Evolutionary conservation across 1,140 invertebrate species (phyloP), one percentile per base, ranked within the genome.

Genomic region (Apis mellifera): DNA sequence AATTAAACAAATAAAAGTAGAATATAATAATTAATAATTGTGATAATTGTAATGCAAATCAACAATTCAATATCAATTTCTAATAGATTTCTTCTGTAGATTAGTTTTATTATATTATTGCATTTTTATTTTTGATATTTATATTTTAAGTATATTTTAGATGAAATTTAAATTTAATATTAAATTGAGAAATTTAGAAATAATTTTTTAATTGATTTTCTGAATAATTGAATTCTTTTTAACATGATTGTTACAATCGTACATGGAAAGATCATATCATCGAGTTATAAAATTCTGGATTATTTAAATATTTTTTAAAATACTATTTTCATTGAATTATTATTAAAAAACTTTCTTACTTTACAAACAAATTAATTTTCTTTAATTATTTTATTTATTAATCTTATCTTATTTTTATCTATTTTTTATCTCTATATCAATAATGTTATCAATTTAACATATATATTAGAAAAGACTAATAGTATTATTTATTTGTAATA

Each of bases 21-120:
- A 42, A 48, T 69, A 74, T 83, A 86, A 74, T 83, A 86, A 66
- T 83, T 65, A 68, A 60, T 71, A 48, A 75, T 54, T 76, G 71
- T 68, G 60, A 75, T 64, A 64, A 55, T 50, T 72, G 68, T 62
- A 69, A 75, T 17, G 52, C 52, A 15, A 80, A 42, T 17, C 52
- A 84, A 72, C 71, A 60, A 84, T 62, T 66, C 54, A 50, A 62
- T 23, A 82, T 15, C 64, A 65, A 19, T 32, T 66, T 52, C 7
- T 74, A 68, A 57, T 23, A 32, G 23, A 74, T 85, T 57, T 62
- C 42, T 21, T 50, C 54, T 74, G 23, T 23, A n/a, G 8, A 32
- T 32, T 23, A 57, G 19, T 9, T 21, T 15, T 32, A 23, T 17
- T 2, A 19, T 50, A 48, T n/a, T 60, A 60, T 13, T n/a, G 7